Conservation (phyloP, 2,113 vertebrate genomes). For the Probosciger aterrimus region DNA sequence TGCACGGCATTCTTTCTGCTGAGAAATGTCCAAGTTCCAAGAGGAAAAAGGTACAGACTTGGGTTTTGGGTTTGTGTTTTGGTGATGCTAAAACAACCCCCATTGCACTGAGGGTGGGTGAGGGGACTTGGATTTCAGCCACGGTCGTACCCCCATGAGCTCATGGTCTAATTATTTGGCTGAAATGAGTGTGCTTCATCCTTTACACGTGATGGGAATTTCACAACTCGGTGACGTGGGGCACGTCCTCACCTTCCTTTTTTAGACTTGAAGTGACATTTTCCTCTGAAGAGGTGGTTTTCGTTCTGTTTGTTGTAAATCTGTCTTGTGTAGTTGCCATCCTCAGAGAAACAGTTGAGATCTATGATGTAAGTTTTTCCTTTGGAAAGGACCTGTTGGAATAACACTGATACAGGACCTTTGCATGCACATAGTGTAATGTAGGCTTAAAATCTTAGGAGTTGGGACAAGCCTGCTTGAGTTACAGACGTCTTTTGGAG, state of each 20-base stretch:
- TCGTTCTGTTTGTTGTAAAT: fast-evolving
- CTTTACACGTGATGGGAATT: background rate
- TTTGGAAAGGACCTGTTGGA: background rate
- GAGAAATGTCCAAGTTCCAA: background rate
- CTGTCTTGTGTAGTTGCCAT: fast-evolving
- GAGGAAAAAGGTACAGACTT: conserved; percentile 74
- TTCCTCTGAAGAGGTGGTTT: fast-evolving
- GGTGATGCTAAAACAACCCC: background rate
- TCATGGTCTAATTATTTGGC: background rate
- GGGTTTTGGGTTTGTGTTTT: fast-evolving
- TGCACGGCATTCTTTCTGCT: background rate
- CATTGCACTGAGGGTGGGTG: fast-evolving
- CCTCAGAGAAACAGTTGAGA: background rate
- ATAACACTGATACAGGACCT: background rate
- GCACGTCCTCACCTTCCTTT: background rate
- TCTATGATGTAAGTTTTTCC: fast-evolving
- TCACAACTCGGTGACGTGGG: fast-evolving
- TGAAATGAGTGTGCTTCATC: background rate
- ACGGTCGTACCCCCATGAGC: background rate
- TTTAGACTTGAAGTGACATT: fast-evolving
- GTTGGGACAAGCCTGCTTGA: background rate
- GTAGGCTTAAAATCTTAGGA: background rate
- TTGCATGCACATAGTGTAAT: background rate
- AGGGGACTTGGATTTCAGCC: background rate
- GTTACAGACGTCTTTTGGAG: background rate